Base-by-base conservation (phyloP, 2,113 vertebrate species). In the Platysternon megacephalum region DNA sequence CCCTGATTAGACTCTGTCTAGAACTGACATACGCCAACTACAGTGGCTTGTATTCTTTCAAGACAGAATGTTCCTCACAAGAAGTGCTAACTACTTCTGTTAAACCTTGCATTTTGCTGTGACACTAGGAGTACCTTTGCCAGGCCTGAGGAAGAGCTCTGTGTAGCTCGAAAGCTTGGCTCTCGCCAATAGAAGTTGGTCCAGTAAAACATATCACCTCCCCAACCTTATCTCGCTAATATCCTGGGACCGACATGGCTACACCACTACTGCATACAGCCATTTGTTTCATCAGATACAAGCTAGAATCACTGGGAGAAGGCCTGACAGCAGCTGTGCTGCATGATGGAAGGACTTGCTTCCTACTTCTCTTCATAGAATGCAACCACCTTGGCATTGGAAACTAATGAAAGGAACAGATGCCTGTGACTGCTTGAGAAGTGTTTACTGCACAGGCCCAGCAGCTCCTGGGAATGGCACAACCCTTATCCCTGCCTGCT, bases 321-420 rank as follows among this genome's bases (percentile, higher is more conserved):
- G n/a, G 87, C 76, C 42, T 68, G 46, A n/a, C 14, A 21, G 76
- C 84, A 74, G 49, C 39, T 74, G 11, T 24, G 4, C 68, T 44
- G 35, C n/a, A 51, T 65, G 32, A 24, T 79, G 58, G 51, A 76
- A 87, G 61, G 84, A 84, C 1, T 26, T 84, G 74, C 21, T n/a
- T 1, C 0, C 24, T 61, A 35, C 44, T 35, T 55, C 32, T 74
- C 51, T 17, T 79, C 10, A 65, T 83, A 55, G 53, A 35, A 61
- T 12, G 1, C 0, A 3, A 58, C 48, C 51, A 49, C 90, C 61
- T 78, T 78, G 13, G 39, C 17, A 85, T 83, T 0, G 1, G 16
- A 92, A 52, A 42, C 46, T 58, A 83, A 39, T 22, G 17, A 56
- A 39, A 89, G 85, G 11, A 83, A 29, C 6, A 5, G 2, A 29